phyloP scores from a whole-genome alignment of 30 jellyfish, hydroid and myxozoan genomes.

The Haliclystus octoradiatus region DNA sequence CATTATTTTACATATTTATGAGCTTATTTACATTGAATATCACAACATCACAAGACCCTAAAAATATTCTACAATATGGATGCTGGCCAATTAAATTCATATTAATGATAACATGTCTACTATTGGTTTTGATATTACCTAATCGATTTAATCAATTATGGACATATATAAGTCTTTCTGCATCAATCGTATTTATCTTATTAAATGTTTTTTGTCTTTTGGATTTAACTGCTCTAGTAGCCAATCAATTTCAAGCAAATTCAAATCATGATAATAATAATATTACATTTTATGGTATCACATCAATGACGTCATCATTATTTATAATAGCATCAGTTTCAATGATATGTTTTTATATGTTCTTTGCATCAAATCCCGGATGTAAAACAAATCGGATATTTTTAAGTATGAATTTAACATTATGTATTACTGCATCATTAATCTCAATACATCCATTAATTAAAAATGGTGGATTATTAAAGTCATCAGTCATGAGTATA shows the following conservation, averaged over 20 bases:
- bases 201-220: slow-evolving; percentile 47
- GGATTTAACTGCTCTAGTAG: slow-evolving; percentile 34
- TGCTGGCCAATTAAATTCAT: slow-evolving; percentile 70
- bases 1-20: slow-evolving; percentile 24
- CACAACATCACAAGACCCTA: slow-evolving; percentile 6
- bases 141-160: slow-evolving; percentile 33
- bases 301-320: slow-evolving; percentile 49
- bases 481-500: slow-evolving; percentile 79
- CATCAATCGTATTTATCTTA: slow-evolving; percentile 34
- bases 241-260: slow-evolving; percentile 13
- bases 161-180: slow-evolving; percentile 51
- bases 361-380: slow-evolving; percentile 45
- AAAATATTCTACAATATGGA: slow-evolving; percentile 49
- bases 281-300: slow-evolving; percentile 36
- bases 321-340: slow-evolving; percentile 52
- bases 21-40: slow-evolving; percentile 13
- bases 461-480: slow-evolving; percentile 70
- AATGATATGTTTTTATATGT: slow-evolving; percentile 69
- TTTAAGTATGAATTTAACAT: slow-evolving; percentile 65
- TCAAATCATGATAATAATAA: slow-evolving; percentile 2
- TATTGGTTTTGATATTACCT: slow-evolving; percentile 23
- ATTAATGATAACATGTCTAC: slow-evolving; percentile 17
- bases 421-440: slow-evolving; percentile 54
- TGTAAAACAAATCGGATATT: slow-evolving; percentile 76
- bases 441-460: slow-evolving; percentile 78